These are phyloP conservation scores for Coendou prehensilis DNA, from an alignment of 2,797 vertebrate species.

Conservation along the genomic window DNA sequence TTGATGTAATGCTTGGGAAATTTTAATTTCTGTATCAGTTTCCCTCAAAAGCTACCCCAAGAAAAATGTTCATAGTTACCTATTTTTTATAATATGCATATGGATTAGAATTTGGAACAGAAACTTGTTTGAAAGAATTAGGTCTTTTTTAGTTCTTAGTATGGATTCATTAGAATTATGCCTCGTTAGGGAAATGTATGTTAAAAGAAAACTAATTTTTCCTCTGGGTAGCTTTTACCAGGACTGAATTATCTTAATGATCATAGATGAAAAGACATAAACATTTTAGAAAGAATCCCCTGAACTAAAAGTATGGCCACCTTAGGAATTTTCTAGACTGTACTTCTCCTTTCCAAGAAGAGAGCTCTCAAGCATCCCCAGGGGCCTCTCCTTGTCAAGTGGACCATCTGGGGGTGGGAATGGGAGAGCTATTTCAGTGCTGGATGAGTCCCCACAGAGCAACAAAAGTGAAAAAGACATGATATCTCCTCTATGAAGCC, in stretches of 20 bases:
- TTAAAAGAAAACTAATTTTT: background rate
- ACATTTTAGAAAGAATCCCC: constrained; percentile 21
- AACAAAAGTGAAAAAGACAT: constrained; percentile 70
- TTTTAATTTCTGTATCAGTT: background rate
- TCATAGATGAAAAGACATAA: constrained; percentile 14
- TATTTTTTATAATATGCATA: background rate
- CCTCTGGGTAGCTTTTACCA: background rate
- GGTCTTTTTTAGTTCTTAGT: background rate
- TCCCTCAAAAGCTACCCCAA: constrained; percentile 26
- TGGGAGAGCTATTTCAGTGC: constrained; percentile 68
- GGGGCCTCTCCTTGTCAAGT: constrained; percentile 79
- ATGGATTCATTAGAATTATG: background rate
- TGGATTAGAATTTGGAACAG: background rate
- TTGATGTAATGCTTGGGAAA: background rate
- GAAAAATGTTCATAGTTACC: constrained; percentile 4
- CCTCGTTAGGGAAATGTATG: background rate
- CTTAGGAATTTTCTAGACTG: constrained; percentile 71
- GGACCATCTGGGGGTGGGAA: constrained; percentile 83
- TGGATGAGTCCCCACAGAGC: constrained; percentile 77
- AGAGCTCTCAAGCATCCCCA: constrained; percentile 64
- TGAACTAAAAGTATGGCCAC: constrained; percentile 35
- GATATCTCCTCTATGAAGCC: constrained; percentile 16
- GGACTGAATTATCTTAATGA: constrained; percentile 37
- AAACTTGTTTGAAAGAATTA: constrained; percentile 22
- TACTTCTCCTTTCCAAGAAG: constrained; percentile 56